phyloP scores from a whole-genome alignment of 2,113 vertebrate genomes.

The Micromys minutus region DNA sequence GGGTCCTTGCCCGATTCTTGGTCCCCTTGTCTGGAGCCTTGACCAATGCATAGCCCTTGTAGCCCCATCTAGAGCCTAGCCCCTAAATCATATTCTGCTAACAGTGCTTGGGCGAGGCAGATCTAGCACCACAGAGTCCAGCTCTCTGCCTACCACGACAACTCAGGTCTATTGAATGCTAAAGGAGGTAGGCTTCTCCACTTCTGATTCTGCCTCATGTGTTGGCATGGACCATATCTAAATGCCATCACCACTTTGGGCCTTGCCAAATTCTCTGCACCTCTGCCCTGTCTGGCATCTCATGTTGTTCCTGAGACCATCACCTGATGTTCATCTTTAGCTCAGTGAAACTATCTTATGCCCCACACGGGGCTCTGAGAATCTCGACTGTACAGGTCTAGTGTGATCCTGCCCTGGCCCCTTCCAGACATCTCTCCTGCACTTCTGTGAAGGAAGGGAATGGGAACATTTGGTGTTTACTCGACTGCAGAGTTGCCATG shows the following conservation, averaged over 20 bases:
- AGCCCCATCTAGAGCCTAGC: background rate
- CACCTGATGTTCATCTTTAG: background rate
- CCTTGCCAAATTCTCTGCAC: background rate
- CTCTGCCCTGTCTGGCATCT: background rate
- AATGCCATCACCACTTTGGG: background rate
- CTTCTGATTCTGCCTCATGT: background rate
- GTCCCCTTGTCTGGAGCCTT: background rate
- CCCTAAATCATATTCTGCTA: background rate
- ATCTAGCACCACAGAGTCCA: no score
- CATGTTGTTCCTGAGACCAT: background rate
- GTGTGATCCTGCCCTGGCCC: background rate
- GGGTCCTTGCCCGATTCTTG: background rate
- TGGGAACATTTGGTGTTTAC: background rate
- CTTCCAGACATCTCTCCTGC: conserved; percentile 40
- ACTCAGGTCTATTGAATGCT: background rate
- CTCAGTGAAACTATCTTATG: background rate
- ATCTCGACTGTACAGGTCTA: background rate
- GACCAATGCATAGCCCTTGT: background rate
- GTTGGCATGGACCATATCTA: background rate
- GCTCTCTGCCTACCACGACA: background rate
- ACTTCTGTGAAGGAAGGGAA: background rate
- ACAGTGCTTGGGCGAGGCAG: background rate
- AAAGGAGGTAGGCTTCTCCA: background rate
- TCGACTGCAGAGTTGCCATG: conserved; percentile 33
- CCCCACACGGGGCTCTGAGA: background rate